These are phyloP conservation scores for Limnodromus scolopaceus DNA, from an alignment of 2,797 vertebrate species.

Conservation along the genomic window DNA sequence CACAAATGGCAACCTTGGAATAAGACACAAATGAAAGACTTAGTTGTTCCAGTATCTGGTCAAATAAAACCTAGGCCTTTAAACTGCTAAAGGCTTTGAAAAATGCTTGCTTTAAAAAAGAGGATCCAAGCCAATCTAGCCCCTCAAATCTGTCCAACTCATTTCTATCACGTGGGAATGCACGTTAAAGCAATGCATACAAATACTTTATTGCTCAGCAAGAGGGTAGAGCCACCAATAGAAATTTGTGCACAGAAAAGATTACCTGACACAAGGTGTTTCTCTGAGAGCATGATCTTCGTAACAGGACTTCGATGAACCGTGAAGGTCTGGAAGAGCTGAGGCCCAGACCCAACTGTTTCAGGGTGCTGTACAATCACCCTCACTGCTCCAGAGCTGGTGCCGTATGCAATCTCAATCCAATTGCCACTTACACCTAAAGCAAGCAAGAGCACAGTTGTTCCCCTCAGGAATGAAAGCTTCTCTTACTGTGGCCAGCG, in stretches of 20 bases:
- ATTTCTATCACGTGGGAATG: background rate
- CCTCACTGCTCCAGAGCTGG: slow-evolving; percentile 94
- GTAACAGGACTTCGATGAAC: slow-evolving; percentile 96
- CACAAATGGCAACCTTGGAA: background rate
- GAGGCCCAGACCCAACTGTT: slow-evolving; percentile 94
- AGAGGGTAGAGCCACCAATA: background rate
- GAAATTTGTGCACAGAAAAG: background rate
- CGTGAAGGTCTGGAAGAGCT: slow-evolving; percentile 97
- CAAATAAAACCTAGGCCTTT: slow-evolving; percentile 8
- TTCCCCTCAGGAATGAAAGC: background rate
- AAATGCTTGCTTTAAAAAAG: background rate
- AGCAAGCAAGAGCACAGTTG: background rate
- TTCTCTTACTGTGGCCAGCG: background rate
- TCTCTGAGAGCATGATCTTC: slow-evolving; percentile 97
- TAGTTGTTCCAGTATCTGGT: background rate
- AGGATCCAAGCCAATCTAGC: background rate
- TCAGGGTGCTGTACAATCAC: slow-evolving; percentile 98
- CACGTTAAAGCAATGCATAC: background rate
- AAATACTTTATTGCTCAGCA: background rate
- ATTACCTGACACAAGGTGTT: slow-evolving; percentile 94
- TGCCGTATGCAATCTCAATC: slow-evolving; percentile 98
- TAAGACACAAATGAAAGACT: background rate
- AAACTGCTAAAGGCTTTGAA: background rate
- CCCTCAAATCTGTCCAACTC: background rate
- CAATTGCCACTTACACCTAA: slow-evolving; percentile 96